These are phyloP conservation scores for Spermophilus dauricus DNA, from an alignment of 2,113 vertebrate species.

Conservation along the genomic window DNA sequence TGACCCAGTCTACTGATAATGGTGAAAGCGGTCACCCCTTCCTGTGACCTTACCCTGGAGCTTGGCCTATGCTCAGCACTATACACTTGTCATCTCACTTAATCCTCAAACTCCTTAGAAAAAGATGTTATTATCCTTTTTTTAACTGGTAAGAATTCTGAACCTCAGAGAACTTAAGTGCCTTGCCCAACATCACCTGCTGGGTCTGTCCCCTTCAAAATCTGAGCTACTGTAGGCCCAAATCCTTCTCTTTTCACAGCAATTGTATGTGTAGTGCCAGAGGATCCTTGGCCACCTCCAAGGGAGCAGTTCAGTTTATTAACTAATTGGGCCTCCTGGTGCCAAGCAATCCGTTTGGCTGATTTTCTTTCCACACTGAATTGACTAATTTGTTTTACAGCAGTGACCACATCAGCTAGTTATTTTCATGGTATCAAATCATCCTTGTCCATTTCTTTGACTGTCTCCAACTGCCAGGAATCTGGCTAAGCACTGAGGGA, in stretches of 20 bases:
- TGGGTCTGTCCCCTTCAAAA: neutral
- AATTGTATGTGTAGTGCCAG: neutral
- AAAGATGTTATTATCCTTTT: neutral
- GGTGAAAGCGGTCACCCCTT: neutral
- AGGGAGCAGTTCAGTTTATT: neutral
- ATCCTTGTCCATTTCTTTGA: conserved; percentile 15
- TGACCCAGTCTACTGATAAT: neutral
- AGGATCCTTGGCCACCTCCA: neutral
- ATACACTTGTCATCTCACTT: neutral
- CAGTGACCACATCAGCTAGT: conserved; percentile 54
- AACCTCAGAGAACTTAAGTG: neutral
- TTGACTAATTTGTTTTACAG: conserved; percentile 60
- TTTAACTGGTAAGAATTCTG: neutral
- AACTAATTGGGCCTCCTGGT: conserved; percentile 17
- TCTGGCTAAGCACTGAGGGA: neutral
- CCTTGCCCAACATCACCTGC: neutral
- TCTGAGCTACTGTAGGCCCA: neutral
- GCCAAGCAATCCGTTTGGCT: neutral
- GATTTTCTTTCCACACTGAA: conserved; percentile 40
- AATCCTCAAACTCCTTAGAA: neutral
- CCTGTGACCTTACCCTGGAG: neutral
- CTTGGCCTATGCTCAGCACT: neutral
- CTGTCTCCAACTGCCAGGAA: neutral
- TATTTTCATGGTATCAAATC: conserved; percentile 57
- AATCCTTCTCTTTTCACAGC: neutral